Conservation (phyloP, 2,113 vertebrate genomes). For the Psammodynastes pulverulentus region DNA sequence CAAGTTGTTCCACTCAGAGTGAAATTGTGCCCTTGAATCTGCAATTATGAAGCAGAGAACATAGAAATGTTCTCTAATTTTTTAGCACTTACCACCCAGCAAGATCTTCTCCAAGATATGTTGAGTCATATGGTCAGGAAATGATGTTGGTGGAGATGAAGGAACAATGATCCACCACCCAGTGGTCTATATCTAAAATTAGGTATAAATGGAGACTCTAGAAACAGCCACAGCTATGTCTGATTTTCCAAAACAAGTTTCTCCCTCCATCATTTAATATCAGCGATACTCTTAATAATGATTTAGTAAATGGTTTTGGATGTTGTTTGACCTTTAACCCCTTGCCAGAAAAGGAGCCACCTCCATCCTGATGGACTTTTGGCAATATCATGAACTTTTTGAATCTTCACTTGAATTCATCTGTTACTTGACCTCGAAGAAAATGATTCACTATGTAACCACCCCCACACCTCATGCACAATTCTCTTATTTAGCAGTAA, state of each 20-base stretch:
- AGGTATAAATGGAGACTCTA: neutral
- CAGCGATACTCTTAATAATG: neutral
- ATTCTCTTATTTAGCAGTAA: slow-evolving; percentile 21
- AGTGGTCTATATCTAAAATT: neutral
- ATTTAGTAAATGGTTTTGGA: neutral
- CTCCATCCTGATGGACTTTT: slow-evolving; percentile 11
- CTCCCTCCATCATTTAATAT: neutral
- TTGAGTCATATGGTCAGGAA: neutral
- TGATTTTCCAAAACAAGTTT: neutral
- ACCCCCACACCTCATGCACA: slow-evolving; percentile 30
- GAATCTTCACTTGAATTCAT: slow-evolving; percentile 11
- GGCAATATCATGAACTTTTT: slow-evolving; percentile 4
- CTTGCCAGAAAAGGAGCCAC: neutral
- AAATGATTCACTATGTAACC: slow-evolving; percentile 19
- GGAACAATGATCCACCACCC: neutral
- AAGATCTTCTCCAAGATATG: neutral
- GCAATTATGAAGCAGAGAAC: neutral
- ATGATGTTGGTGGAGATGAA: neutral
- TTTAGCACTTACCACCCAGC: neutral
- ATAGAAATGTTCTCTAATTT: neutral
- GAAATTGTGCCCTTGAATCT: neutral
- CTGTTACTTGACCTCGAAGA: slow-evolving; percentile 21
- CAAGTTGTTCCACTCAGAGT: neutral
- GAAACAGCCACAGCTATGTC: neutral
- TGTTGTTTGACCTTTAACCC: slow-evolving; percentile 12